Conservation (phyloP, 2,797 vertebrate genomes). For the Caiman crocodilus region DNA sequence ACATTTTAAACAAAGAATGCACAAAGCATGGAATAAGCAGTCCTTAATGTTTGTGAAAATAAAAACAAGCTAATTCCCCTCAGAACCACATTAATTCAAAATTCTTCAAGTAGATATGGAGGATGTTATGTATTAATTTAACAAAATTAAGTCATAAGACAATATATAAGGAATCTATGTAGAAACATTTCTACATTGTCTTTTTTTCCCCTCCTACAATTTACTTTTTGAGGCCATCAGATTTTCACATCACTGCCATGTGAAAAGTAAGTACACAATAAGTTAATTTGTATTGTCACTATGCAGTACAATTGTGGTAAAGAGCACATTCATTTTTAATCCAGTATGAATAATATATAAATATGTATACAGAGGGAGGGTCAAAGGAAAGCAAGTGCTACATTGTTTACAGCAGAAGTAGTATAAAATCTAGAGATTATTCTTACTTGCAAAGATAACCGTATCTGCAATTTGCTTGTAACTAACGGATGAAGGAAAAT, state of each 20-base stretch:
- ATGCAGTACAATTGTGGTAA: slow-evolving; percentile 83
- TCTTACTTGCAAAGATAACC: slow-evolving; percentile 77
- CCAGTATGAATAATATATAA: slow-evolving; percentile 89
- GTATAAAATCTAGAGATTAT: slow-evolving; percentile 77
- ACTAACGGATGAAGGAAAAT: slow-evolving; percentile 69
- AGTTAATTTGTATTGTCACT: slow-evolving; percentile 87
- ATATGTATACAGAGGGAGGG: slow-evolving; percentile 84
- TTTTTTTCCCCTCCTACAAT: slow-evolving; percentile 41
- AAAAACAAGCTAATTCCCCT: slow-evolving; percentile 23
- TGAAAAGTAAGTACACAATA: slow-evolving; percentile 89
- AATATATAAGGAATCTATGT: slow-evolving; percentile 55
- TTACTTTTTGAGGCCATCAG: slow-evolving; percentile 80
- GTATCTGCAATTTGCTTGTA: slow-evolving; percentile 72
- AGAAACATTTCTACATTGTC: slow-evolving; percentile 19
- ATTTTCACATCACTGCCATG: slow-evolving; percentile 82
- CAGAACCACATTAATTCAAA: slow-evolving; percentile 5
- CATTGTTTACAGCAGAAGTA: slow-evolving; percentile 80
- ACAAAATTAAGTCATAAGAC: slow-evolving; percentile 54
- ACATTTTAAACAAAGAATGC: slow-evolving; percentile 1
- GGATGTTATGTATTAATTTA: slow-evolving; percentile 63
- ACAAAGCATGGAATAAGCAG: background rate
- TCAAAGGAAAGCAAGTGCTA: slow-evolving; percentile 80
- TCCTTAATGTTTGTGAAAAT: background rate
- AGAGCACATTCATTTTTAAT: slow-evolving; percentile 89
- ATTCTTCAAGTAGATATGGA: background rate